Evolutionary conservation across 1,140 invertebrate genomes (phyloP), one percentile per base, ranked within the genome.

Genomic region (Anastatus disparis): DNA sequence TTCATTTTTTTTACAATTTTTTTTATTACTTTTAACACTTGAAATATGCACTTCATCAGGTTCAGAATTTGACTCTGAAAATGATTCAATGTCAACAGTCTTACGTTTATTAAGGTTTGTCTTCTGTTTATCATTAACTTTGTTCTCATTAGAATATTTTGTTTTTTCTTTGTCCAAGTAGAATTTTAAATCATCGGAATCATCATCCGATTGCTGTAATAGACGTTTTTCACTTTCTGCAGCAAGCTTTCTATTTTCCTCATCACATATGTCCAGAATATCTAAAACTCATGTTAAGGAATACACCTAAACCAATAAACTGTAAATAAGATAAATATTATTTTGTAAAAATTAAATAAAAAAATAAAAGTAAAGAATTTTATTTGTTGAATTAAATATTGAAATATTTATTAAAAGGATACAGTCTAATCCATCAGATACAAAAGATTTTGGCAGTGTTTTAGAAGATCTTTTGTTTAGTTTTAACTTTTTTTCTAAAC

Each of bases 361-460:
- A n/a, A n/a, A n/a, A n/a, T n/a, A n/a, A n/a, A n/a, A n/a, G n/a
- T n/a, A n/a, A n/a, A n/a, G n/a, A n/a, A n/a, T n/a, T n/a, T n/a
- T n/a, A n/a, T n/a, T n/a, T n/a, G n/a, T n/a, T 29, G 63, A 63
- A 58, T 63, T 38, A 69, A 62, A 40, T 58, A 68, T 59, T 55
- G 15, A 58, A 61, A 76, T 61, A 58, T 64, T 56, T 58, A 70
- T 72, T 69, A 72, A 88, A 90, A 91, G 89, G 89, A 94, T 93
- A 94, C 94, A 97, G 80, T 95, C 94, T 29, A 97, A 85, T 2
- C 95, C 95, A 89, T 96, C 95, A 59, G 88, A 86, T 44, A 88
- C 79, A 85, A 97, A 97, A 72, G 90, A 91, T 77, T 93, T 92
- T 7, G 94, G 92, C 40, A 93, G 87, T 58, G 87, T 88, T 78